Evolutionary conservation across 1,140 invertebrate genomes (phyloP).

Genomic region (Bombus balteatus): DNA sequence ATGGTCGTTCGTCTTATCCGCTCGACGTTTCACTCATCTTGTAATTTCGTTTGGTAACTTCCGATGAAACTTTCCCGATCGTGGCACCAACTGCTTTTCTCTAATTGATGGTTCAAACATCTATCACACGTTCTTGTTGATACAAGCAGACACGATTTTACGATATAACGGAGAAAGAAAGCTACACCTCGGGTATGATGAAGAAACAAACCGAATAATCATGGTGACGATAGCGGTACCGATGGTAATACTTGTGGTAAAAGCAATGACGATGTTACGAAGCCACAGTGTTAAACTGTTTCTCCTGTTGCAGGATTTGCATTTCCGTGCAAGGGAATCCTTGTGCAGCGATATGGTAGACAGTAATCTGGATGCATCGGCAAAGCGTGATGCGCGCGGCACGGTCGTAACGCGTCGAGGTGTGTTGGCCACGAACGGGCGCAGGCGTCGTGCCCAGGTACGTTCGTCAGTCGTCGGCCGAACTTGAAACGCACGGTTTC

Average conservation of each 20-base stretch:
- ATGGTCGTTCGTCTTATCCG: neutral
- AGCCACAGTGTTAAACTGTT: neutral
- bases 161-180: neutral
- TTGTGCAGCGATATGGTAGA: slow-evolving; percentile 9
- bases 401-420: slow-evolving; percentile 39
- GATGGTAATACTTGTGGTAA: neutral
- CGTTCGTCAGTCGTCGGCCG: slow-evolving; percentile 63
- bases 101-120: neutral
- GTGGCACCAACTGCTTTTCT: too few relatives aligned
- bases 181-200: neutral
- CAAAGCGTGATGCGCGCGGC: slow-evolving; percentile 46
- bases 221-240: neutral
- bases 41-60: neutral
- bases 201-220: too few relatives aligned
- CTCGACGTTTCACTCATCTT: neutral
- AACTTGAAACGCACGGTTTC: slow-evolving; percentile 66
- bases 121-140: neutral
- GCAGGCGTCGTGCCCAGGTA: slow-evolving; percentile 63
- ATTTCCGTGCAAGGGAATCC: slow-evolving; percentile 1
- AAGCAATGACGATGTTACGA: too few relatives aligned
- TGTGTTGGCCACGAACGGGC: slow-evolving; percentile 37
- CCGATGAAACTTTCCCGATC: neutral
- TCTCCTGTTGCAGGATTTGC: neutral
- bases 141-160: too few relatives aligned
- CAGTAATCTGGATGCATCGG: slow-evolving; percentile 35